Base-by-base conservation (phyloP, 2,888 invertebrate species). In the Linnaemya vulpina region DNA sequence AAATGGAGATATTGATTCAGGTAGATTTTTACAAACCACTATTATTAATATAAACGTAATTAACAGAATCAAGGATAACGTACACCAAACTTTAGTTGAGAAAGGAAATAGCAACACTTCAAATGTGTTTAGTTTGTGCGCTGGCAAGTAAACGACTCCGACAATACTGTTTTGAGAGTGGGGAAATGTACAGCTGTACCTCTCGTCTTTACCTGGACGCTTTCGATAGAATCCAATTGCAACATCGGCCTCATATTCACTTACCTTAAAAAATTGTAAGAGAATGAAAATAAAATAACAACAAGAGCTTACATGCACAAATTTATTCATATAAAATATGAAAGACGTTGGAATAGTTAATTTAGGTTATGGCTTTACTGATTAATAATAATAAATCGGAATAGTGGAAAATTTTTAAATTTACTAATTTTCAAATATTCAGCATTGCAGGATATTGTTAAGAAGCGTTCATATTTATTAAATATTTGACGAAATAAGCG, bases 181-280 rank as follows among this genome's bases (percentile, higher is more conserved):
- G 10, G 86, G 89, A 58, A 87, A 68, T 2, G 91, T 89, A 2
- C 89, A 80, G 4, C 87, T 89, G 15, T 87, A 87, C 13, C 78
- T 0, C 4, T 70, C 20, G 3, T 81, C 82, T 7, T 87, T 82
- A 0, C 51, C 63, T 49, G 81, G 75, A 17, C 88, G 87, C 73
- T 88, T 88, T 0, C 88, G 86, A 40, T 89, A 87, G 3, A 86
- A 89, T 1, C 90, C 91, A 46, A 90, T 11, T 10, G 87, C 88
- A 0, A 91, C 58, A 43, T 89, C 87, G 3, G 79, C 88, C 15
- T 83, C 17, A 46, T 30, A 25, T 8, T 76, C 8, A 3, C 3
- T 62, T 13, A 89, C 53, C 89, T 89, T 15, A 49, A 73, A 49
- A 38, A n/a, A 53, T 9, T 13, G 13, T 13, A 53, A 25, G 13